These are phyloP conservation scores for Lordiphosa mommai DNA, from an alignment of 1,140 invertebrate genomes.

Conservation along the genomic window DNA sequence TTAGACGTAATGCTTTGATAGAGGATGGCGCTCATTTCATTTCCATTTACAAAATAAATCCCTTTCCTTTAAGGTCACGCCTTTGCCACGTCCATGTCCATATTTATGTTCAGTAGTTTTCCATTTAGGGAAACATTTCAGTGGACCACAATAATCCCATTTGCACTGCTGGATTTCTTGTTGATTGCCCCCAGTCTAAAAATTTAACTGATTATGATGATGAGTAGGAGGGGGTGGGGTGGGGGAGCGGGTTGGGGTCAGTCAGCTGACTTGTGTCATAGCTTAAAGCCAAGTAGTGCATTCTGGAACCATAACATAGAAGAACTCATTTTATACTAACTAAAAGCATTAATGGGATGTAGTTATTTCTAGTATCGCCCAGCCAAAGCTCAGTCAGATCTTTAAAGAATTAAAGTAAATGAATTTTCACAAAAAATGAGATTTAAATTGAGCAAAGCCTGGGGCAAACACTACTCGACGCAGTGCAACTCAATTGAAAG, in stretches of 20 bases:
- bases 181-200: slow-evolving; percentile 8
- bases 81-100: neutral
- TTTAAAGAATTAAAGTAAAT: neutral
- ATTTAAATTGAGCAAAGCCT: slow-evolving; percentile 45
- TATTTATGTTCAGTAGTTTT: slow-evolving; percentile 30
- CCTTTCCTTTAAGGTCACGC: neutral
- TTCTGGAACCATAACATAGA: neutral
- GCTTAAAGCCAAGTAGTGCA: neutral
- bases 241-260: neutral
- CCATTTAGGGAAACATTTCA: slow-evolving; percentile 9
- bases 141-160: too few species aligned
- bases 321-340: neutral
- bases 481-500: slow-evolving; percentile 60
- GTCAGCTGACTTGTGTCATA: neutral
- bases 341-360: neutral
- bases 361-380: slow-evolving; percentile 2
- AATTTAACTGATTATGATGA: slow-evolving; percentile 38
- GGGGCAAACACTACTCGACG: too few species aligned
- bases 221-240: neutral
- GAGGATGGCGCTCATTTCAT: too few species aligned
- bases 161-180: slow-evolving; percentile 8
- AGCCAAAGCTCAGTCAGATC: neutral
- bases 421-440: slow-evolving; percentile 10
- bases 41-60: neutral
- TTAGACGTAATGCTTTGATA: too few species aligned